Evolutionary conservation across 1,140 invertebrate species (phyloP).

Genomic region (Zaprionus nigranus): DNA sequence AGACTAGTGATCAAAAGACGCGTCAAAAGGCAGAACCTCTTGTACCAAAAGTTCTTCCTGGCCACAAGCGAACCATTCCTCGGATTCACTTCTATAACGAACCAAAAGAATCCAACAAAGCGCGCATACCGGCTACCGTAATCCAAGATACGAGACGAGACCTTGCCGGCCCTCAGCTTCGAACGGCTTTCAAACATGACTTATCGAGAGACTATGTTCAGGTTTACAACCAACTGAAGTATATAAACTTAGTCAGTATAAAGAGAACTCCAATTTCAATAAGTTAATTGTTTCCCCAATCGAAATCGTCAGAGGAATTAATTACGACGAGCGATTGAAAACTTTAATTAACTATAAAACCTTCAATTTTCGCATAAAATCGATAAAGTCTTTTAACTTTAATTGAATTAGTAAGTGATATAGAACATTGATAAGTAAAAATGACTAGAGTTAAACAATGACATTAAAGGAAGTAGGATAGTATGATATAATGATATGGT

Average conservation of each 20-base stretch:
- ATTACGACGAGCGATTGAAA: neutral
- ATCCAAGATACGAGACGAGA: constrained; percentile 28
- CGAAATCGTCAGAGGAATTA: neutral
- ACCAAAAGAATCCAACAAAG: constrained; percentile 31
- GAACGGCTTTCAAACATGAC: constrained; percentile 36
- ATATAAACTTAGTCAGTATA: neutral
- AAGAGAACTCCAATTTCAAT: neutral
- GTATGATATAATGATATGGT: too few species aligned
- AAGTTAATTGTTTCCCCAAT: neutral
- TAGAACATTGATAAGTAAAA: neutral
- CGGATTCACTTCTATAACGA: constrained; percentile 27
- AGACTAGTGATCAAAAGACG: constrained; percentile 18
- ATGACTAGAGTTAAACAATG: too few species aligned
- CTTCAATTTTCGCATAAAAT: neutral
- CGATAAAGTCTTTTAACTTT: neutral
- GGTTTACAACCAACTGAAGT: neutral
- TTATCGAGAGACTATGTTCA: constrained; percentile 16
- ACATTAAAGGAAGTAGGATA: too few species aligned
- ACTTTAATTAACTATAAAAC: neutral
- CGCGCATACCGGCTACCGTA: constrained; percentile 20
- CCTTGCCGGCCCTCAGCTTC: neutral
- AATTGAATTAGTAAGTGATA: too few species aligned
- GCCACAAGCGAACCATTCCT: constrained; percentile 29
- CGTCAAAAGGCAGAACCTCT: constrained; percentile 47
- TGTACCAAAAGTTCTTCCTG: constrained; percentile 37